These are phyloP conservation scores for Phodopus roborovskii DNA, from an alignment of 2,113 vertebrate genomes.

Conservation along the genomic window DNA sequence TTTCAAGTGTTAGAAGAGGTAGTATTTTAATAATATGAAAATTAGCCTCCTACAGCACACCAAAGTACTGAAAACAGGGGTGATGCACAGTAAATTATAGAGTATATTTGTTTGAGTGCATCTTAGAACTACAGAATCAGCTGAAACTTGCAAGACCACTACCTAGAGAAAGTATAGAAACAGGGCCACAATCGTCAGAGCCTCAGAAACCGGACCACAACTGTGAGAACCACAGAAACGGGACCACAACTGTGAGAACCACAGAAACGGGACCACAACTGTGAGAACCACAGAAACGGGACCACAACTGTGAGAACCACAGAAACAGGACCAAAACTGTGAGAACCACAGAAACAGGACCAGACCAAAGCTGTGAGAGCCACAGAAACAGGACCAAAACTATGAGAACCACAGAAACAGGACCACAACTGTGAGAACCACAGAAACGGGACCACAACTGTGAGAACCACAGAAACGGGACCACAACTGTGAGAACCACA, in stretches of 20 bases:
- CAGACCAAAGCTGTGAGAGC: too few species aligned
- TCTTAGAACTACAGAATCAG: not conserved
- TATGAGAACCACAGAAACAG: not conserved
- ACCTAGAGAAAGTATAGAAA: not conserved
- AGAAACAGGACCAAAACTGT: not conserved
- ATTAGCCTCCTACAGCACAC: not conserved
- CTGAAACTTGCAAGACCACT: not conserved
- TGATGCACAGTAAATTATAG: not conserved
- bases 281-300: not conserved
- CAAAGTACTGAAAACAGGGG: not conserved
- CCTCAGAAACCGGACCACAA: too few species aligned
- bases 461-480: not conserved
- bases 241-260: fast-evolving
- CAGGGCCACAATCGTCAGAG: not conserved
- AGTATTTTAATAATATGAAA: not conserved
- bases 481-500: not conserved
- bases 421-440: not conserved
- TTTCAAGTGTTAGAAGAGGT: not conserved
- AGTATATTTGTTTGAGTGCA: not conserved
- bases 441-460: too few species aligned
- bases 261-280: not conserved
- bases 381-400: too few species aligned
- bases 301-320: not conserved
- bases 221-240: not conserved
- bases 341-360: not conserved